phyloP scores from a whole-genome alignment of 2,888 invertebrate genomes.

The Cheilosia scutellata region DNA sequence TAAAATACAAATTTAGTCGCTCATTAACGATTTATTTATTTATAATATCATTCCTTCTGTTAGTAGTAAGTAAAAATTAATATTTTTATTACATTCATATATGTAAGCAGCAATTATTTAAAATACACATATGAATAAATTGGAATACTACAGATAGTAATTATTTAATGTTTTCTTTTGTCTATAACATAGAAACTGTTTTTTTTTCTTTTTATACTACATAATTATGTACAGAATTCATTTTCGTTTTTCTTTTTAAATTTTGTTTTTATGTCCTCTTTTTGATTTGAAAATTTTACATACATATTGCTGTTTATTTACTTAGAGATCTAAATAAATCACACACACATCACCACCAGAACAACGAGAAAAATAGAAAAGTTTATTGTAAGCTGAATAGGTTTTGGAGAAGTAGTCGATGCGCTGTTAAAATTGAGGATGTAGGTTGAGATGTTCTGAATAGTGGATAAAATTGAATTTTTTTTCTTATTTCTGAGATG shows the following conservation, averaged over 20 bases:
- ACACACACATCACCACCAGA: constrained; percentile 67
- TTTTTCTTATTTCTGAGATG: too few relatives aligned
- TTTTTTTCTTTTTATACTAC: constrained; percentile 6
- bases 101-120: constrained; percentile 52
- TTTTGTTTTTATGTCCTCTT: constrained; percentile 1
- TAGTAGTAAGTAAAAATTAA: constrained; percentile 20
- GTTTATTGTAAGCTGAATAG: constrained; percentile 11
- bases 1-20: constrained; percentile 47
- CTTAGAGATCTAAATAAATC: constrained; percentile 42
- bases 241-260: constrained; percentile 10
- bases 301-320: constrained; percentile 21
- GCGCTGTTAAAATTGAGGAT: not conserved
- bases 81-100: constrained; percentile 33
- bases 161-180: constrained; percentile 12
- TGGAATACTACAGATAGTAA: constrained; percentile 45
- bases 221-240: constrained; percentile 41
- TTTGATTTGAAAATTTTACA: constrained; percentile 45
- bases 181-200: constrained; percentile 47
- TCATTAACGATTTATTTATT: constrained; percentile 14
- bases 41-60: constrained; percentile 9
- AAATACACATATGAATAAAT: constrained; percentile 57
- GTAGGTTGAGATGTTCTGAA: constrained; percentile 11
- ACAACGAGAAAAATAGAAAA: constrained; percentile 36
- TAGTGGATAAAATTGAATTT: not conserved
- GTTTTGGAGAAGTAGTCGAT: constrained; percentile 1